Percentiles rank a stretch among this genome's conserved stretches.
Evolutionary conservation across 2,113 vertebrate species (phyloP).

Genomic region (Ovibos moschatus): DNA sequence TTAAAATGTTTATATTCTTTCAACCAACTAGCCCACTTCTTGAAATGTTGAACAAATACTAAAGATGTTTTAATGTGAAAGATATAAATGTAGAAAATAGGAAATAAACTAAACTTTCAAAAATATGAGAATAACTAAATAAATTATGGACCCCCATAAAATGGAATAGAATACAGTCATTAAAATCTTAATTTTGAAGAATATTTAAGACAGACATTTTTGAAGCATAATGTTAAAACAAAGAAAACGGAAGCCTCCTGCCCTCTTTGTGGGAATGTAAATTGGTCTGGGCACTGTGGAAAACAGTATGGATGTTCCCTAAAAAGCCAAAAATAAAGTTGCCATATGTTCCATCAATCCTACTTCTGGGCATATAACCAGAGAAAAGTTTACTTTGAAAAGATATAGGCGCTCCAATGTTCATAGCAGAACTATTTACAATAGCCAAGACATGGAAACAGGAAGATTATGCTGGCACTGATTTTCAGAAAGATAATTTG

Average conservation of each 20-base stretch:
- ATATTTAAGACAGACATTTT: neutral
- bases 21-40: neutral
- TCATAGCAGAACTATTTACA: neutral
- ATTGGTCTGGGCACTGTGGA: neutral
- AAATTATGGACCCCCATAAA: neutral
- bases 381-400: neutral
- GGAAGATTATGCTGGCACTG: neutral
- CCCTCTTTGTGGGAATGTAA: neutral
- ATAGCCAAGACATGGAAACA: neutral
- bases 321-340: neutral
- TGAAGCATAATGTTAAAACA: neutral
- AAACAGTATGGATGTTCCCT: neutral
- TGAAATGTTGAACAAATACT: neutral
- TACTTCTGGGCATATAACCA: neutral
- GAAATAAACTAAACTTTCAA: neutral
- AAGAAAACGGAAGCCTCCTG: neutral
- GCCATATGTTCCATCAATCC: neutral
- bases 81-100: neutral
- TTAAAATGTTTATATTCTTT: neutral
- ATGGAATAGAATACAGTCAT: neutral
- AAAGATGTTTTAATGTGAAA: neutral
- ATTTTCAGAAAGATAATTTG: neutral
- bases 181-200: neutral
- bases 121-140: neutral
- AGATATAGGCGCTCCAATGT: neutral